These are phyloP conservation scores for Agrotis puta DNA, from an alignment of 2,888 invertebrate genomes.

Conservation along the genomic window DNA sequence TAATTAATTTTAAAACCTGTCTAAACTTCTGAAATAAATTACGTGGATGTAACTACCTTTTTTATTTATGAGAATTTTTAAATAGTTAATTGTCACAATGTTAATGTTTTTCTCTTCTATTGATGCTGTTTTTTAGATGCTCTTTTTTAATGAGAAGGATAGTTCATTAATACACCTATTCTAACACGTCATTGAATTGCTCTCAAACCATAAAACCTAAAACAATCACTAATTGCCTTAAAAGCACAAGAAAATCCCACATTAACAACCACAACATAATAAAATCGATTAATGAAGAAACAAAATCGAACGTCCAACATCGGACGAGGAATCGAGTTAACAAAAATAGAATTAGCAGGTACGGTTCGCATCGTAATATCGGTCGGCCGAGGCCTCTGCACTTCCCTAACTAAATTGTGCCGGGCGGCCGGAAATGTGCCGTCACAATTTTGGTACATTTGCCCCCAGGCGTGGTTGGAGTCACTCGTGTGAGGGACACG, in stretches of 20 bases:
- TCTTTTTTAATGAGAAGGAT: not conserved
- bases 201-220: not conserved
- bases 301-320: slow-evolving; percentile 49
- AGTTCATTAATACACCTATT: not conserved
- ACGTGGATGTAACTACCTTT: not conserved
- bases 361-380: slow-evolving; percentile 66
- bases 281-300: slow-evolving; percentile 43
- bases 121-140: not conserved
- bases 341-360: slow-evolving; percentile 78
- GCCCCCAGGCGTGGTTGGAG: slow-evolving; percentile 55
- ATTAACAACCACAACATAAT: slow-evolving; percentile 27
- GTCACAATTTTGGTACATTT: slow-evolving; percentile 70
- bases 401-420: slow-evolving; percentile 79
- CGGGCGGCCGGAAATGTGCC: slow-evolving; percentile 71
- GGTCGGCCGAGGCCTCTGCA: slow-evolving; percentile 67
- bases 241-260: not conserved
- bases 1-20: slow-evolving; percentile 8
- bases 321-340: slow-evolving; percentile 71
- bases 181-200: not conserved
- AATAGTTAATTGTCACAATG: too few relatives aligned
- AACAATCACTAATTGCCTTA: not conserved
- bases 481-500: slow-evolving; percentile 48
- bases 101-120: too few relatives aligned
- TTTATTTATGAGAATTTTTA: not conserved
- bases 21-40: slow-evolving; percentile 1